phyloP scores from a whole-genome alignment of 2,797 vertebrate genomes.

The Hybognathus amarus region DNA sequence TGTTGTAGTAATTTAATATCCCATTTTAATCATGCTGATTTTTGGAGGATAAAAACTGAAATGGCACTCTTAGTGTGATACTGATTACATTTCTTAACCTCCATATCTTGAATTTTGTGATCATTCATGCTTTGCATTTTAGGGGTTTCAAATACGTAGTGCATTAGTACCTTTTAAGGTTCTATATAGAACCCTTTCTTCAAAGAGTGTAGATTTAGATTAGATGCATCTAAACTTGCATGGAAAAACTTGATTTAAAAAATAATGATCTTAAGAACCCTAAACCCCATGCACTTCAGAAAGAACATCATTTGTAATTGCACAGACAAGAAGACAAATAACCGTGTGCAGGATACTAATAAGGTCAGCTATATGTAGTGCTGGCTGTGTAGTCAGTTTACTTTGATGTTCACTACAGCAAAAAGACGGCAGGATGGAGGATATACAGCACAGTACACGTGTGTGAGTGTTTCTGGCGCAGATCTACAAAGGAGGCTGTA shows the following conservation, averaged over 20 bases:
- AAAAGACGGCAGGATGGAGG: background rate
- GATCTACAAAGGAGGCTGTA: constrained; percentile 46
- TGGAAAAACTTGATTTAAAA: no score
- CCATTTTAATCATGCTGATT: no score
- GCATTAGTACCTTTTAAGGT: no score
- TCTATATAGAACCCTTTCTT: no score
- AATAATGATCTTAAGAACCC: background rate
- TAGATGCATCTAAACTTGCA: background rate
- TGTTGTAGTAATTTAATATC: no score
- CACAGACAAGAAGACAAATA: constrained; percentile 31
- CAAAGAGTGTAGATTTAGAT: background rate
- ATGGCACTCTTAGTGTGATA: no score
- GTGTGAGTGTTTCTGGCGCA: constrained; percentile 37
- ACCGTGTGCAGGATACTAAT: constrained; percentile 41
- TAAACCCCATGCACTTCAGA: background rate
- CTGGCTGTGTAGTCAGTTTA: constrained; percentile 14
- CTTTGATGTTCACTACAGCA: constrained; percentile 40
- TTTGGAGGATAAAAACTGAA: no score
- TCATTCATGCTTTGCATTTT: no score
- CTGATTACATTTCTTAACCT: no score
- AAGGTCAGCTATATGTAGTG: constrained; percentile 11
- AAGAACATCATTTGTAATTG: background rate
- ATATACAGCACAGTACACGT: constrained; percentile 12
- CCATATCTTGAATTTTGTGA: no score
- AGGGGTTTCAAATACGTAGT: no score